Percentiles rank a stretch among this genome's conserved stretches.
These are phyloP conservation scores for Stictocephala bisonia DNA, from an alignment of 2,888 invertebrate species.

Conservation along the genomic window DNA sequence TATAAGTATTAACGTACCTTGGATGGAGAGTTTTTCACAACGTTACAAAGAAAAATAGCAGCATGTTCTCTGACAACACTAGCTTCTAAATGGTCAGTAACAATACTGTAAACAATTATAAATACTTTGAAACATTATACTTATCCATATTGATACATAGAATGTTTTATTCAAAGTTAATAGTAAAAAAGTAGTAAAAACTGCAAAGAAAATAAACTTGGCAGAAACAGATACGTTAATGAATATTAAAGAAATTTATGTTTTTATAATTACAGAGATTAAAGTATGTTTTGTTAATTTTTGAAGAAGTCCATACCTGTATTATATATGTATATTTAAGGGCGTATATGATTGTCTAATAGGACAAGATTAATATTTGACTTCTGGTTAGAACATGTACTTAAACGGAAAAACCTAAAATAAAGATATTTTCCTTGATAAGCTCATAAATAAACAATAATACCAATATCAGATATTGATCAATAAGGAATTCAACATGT, in stretches of 20 bases:
- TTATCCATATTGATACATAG: too few relatives aligned
- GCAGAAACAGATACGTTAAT: neutral
- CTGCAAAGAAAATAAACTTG: neutral
- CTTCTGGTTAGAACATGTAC: too few relatives aligned
- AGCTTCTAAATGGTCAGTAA: slow-evolving; percentile 67
- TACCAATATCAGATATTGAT: too few relatives aligned
- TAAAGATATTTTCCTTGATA: too few relatives aligned
- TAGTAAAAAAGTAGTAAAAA: neutral
- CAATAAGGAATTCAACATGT: too few relatives aligned
- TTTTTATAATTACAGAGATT: neutral
- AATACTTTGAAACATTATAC: too few relatives aligned
- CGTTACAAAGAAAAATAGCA: slow-evolving; percentile 67
- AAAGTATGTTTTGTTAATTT: neutral
- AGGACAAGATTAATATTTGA: too few relatives aligned
- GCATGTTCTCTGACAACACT: slow-evolving; percentile 70
- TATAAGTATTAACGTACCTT: slow-evolving; percentile 48
- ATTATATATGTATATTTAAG: too few relatives aligned
- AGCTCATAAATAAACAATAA: too few relatives aligned
- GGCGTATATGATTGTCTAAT: too few relatives aligned
- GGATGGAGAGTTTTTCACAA: slow-evolving; percentile 61
- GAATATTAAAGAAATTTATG: neutral
- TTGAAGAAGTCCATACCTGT: too few relatives aligned
- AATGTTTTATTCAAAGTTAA: neutral
- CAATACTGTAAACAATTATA: slow-evolving; percentile 61
- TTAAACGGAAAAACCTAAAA: too few relatives aligned